Evolutionary conservation across 2,113 vertebrate species (phyloP).

Genomic region (Lophura nycthemera): DNA sequence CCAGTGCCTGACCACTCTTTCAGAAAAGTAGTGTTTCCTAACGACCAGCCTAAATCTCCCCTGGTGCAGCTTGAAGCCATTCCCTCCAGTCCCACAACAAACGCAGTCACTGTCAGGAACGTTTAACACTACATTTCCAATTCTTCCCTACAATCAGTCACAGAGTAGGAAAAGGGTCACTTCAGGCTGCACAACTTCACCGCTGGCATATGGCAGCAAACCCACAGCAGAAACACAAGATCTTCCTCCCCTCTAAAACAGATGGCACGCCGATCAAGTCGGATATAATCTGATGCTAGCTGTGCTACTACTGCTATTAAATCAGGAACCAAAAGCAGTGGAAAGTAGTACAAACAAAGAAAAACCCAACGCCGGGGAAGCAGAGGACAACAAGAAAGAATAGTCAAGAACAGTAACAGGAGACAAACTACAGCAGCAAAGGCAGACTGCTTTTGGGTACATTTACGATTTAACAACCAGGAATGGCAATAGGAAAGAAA

Average conservation of each 20-base stretch:
- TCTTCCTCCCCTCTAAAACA: constrained; percentile 23
- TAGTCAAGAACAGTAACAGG: not conserved
- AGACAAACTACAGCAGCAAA: not conserved
- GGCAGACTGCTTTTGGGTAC: not conserved
- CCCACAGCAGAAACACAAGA: not conserved
- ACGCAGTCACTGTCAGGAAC: not conserved
- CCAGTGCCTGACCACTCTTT: too few species aligned
- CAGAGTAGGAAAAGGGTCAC: not conserved
- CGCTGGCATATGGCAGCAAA: not conserved
- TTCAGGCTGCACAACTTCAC: not conserved
- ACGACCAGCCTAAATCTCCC: too few species aligned
- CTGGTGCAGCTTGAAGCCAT: too few species aligned
- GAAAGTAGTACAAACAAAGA: not conserved
- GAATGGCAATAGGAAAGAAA: not conserved
- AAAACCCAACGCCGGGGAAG: not conserved
- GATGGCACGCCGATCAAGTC: not conserved
- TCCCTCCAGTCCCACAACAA: not conserved
- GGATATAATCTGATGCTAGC: not conserved
- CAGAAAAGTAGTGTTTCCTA: too few species aligned
- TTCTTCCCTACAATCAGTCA: not conserved
- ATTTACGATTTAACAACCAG: not conserved
- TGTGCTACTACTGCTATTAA: not conserved
- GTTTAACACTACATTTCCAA: not conserved
- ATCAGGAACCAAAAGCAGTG: not conserved
- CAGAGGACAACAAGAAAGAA: not conserved